Base-by-base conservation (phyloP, 2,113 vertebrate species). In the Poeciliopsis turrubarensis region DNA sequence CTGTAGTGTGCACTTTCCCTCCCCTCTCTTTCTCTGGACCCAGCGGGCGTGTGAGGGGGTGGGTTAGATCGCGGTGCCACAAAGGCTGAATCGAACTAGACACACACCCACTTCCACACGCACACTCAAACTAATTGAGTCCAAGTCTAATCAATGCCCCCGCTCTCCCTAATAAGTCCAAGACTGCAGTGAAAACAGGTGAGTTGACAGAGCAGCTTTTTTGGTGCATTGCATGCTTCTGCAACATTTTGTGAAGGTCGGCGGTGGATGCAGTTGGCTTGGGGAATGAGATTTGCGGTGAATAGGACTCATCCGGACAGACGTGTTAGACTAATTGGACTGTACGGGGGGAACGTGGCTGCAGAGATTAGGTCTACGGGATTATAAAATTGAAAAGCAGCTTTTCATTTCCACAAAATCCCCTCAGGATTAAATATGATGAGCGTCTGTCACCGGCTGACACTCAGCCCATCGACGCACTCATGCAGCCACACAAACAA, bases 341-440 rank as follows among this genome's bases (percentile, higher is more conserved):
- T 87, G 83, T 86, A 73, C 82, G 81, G 81, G 51, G 85, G 19
- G 51, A 68, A 78, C 54, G 73, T 29, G 61, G 81, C 76, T 27
- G 54, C 75, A 84, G 85, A 90, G 92, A 93, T 92, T 92, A 92
- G 89, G 91, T 82, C 81, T 81, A 83, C 88, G 75, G 91, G 91
- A 93, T 93, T 93, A 91, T 92, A 85, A 92, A 92, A 92, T 90
- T 92, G 83, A 92, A 92, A 93, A 93, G 90, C 92, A 90, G 91
- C 91, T 93, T 93, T 93, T 92, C 87, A 92, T 93, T 90, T 92
- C 80, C 76, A 78, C 78, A 37, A 92, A 93, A 92, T 92, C 92
- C 89, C 85, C 82, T 70, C 80, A 73, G 90, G 92, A 93, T 92
- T 93, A 92, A 92, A 91, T 88, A 92, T 92, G 89, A 90, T 86